These are phyloP conservation scores for Calonectris borealis DNA, from an alignment of 2,113 vertebrate species.

Conservation along the genomic window DNA sequence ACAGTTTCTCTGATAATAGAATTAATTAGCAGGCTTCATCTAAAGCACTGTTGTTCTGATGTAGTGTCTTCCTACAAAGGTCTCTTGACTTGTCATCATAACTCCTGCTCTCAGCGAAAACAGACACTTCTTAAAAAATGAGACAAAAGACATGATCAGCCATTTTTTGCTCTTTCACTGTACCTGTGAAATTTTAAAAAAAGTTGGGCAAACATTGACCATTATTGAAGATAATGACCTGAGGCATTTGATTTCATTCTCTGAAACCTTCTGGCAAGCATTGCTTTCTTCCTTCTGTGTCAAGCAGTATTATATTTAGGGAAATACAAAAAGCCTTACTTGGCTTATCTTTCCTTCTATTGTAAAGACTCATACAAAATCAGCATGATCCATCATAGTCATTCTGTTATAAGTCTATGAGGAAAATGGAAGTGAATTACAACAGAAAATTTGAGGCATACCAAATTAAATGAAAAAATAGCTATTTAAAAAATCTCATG, in stretches of 20 bases:
- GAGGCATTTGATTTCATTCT: neutral
- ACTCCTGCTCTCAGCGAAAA: neutral
- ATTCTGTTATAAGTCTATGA: neutral
- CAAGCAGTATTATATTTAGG: neutral
- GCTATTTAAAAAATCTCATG: neutral
- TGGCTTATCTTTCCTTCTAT: neutral
- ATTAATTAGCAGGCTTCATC: neutral
- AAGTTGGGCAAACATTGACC: neutral
- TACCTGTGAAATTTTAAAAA: neutral
- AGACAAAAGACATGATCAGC: neutral
- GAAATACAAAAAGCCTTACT: neutral
- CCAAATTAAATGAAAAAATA: neutral
- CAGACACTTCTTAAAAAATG: neutral
- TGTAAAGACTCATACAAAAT: neutral
- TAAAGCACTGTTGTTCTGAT: neutral
- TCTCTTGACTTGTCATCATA: neutral
- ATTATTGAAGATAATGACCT: neutral
- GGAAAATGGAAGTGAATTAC: neutral
- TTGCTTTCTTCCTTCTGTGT: neutral
- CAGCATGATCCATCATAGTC: neutral
- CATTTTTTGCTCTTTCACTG: neutral
- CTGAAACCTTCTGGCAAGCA: neutral
- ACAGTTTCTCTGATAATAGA: neutral
- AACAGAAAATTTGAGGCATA: neutral
- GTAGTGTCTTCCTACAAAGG: neutral